phyloP scores from a whole-genome alignment of 2,797 vertebrate genomes.

The Phylloscopus collybita region DNA sequence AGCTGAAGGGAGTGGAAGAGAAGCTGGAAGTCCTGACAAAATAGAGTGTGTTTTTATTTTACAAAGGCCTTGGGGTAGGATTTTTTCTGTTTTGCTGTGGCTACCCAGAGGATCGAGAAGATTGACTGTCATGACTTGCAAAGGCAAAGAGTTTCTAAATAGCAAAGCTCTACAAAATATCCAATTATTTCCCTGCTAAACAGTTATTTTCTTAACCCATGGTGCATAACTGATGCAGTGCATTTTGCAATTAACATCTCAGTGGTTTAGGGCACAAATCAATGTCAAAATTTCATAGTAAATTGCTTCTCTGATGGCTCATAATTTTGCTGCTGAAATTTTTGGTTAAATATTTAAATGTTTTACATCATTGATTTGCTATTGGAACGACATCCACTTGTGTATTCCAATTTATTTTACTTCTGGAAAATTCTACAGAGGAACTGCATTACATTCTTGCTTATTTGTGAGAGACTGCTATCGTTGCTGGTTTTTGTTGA shows the following conservation, averaged over 20 bases:
- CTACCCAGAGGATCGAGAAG: neutral
- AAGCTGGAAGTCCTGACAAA: neutral
- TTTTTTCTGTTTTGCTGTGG: neutral
- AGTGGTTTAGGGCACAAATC: neutral
- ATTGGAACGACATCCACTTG: neutral
- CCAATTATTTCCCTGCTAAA: neutral
- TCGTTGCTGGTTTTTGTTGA: neutral
- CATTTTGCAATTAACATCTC: neutral
- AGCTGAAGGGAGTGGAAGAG: neutral
- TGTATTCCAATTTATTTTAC: slow-evolving; percentile 6
- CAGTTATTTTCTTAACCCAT: neutral
- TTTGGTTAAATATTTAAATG: neutral
- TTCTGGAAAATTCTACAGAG: neutral
- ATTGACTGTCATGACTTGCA: neutral
- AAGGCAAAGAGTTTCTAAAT: neutral
- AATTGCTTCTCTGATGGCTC: neutral
- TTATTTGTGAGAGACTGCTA: neutral
- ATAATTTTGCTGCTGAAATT: neutral
- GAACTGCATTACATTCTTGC: neutral
- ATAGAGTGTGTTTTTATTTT: neutral
- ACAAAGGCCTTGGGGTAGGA: neutral
- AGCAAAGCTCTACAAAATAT: neutral
- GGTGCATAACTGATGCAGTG: neutral
- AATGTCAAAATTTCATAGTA: neutral
- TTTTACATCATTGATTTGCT: slow-evolving; percentile 10